Base-by-base conservation (phyloP, 1,140 invertebrate genomes). In the Mizuhopecten yessoensis region DNA sequence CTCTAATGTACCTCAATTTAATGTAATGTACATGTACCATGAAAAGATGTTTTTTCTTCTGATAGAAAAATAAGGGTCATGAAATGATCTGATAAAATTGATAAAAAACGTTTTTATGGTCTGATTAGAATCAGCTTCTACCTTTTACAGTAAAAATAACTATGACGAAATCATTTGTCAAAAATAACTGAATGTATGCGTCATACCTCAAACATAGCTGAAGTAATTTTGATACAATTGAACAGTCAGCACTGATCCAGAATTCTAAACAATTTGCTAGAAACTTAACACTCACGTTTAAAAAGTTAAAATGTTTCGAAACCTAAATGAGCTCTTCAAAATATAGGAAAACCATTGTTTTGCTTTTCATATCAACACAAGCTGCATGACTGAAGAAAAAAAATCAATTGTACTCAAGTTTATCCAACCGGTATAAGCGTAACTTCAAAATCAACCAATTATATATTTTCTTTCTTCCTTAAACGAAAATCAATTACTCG, bases 331-430 rank as follows among this genome's bases (percentile, higher is more conserved):
- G 23, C 17, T 75, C 57, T 5, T n/a, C n/a, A 11, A 29, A 75
- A n/a, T 17, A 75, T 75, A 75, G 57, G 29, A 75, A 75, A 29
- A n/a, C 57, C 11, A 75, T 75, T 75, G 57, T 75, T n/a, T n/a
- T 75, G 3, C 57, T 75, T 75, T 75, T 75, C 45, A 29, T 75
- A 75, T 75, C 11, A 29, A 75, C 0, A 29, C 57, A 9, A 29
- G 57, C 29, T 75, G 57, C 9, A n/a, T 75, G 57, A 75, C 57
- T 75, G 23, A n/a, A 75, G 57, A 75, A 75, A 75, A 75, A 75
- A 75, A 75, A 75, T 75, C 57, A 75, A 75, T 75, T 75, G 57
- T 75, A 75, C n/a, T 75, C 23, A 75, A 29, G n/a, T 75, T 75
- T 75, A 75, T 75, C n/a, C 57, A 75, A 75, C 57, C 57, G 23